Base-by-base conservation (phyloP, 2,797 vertebrate species). In the Myoxocephalus aenaeus region DNA sequence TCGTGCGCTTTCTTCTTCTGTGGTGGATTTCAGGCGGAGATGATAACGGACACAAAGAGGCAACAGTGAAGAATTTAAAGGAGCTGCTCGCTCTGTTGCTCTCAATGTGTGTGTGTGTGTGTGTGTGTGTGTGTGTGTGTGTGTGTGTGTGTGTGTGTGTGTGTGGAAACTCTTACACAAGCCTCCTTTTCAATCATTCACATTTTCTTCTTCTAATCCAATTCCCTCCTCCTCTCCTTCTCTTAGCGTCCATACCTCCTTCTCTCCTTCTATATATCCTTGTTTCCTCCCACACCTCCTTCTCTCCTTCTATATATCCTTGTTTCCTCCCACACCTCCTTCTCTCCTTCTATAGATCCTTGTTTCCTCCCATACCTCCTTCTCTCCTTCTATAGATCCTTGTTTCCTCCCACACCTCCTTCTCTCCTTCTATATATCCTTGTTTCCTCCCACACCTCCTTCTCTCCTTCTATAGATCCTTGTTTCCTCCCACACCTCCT, bases 171-270 rank as follows among this genome's bases (percentile, higher is more conserved):
- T 82, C 70, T 76, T 72, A 68, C 86, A 76, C 62, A 71, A 80
- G 42, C 53, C 59, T 65, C 20, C 62, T 71, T 73, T 86, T 85
- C 80, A 90, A 79, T 90, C 85, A 85, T 84, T 86, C 74, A 81
- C 82, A 38, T 40, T 27, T 4, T 12, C 2, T 46, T 48, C 17
- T 46, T 46, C 44, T 15, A 17, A 17, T 46, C 44, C 12, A 15
- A 15, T 56, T 13, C 29, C 14, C 48, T 69, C 48, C 15, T 44
- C 17, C 17, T 44, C 42, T 15, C 5, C 32, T 27, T 46, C 66
- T 32, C 14, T 27, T 27, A 14, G 12, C 29, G 7, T 44, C 42
- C 11, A 15, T 13, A 22, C 14, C 48, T 69, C 46, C 42, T 44
- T 5, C 11, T 42, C 20, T 38, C 29, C 32, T 27, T 46, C n/a